Evolutionary conservation across 2,797 vertebrate genomes (phyloP), one percentile per base, ranked within the genome.

Genomic region (Enteromius thamalakanensis): DNA sequence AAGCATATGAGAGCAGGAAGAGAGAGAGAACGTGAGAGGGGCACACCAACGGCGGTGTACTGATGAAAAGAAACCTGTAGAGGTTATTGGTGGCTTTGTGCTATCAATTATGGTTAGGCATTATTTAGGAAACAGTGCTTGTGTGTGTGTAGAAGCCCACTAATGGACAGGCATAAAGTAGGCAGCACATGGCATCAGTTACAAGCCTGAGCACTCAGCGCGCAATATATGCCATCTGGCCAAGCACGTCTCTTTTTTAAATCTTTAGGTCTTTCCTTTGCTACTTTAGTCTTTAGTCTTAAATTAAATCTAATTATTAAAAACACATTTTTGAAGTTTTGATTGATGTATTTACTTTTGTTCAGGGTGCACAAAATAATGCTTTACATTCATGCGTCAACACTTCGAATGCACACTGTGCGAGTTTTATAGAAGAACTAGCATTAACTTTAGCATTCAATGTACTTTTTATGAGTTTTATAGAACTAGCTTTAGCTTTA

Each of bases 1-100:
- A 93, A 95, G 95, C 96, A 94, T 96, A 96, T 95, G 93, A 91
- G 93, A 92, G 91, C 87, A 80, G 87, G 87, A 86, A 90, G 76
- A 71, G 82, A 72, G 85, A 80, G 67, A 40, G 84, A 88, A 65
- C 74, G 49, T 74, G 81, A 82, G 79, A 74, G 84, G 84, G 85
- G 88, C 85, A 85, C 86, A 89, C 89, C 83, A 87, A 82, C 78
- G 81, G 79, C 10, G 23, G 71, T 34, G 65, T 78, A 75, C 70
- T 80, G 86, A 87, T 83, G 69, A 76, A 86, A 87, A 87, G 79
- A 87, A 84, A 86, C 83, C 80, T 85, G 86, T 87, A 80, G 86
- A 87, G 88, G 83, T 90, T 86, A 87, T 88, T 86, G 84, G 86
- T 77, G 83, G 79, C 87, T 78, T 84, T 88, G 84, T 86, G 85